Base-by-base conservation (phyloP, 2,888 invertebrate species). In the Amphipyra tragopoginis region DNA sequence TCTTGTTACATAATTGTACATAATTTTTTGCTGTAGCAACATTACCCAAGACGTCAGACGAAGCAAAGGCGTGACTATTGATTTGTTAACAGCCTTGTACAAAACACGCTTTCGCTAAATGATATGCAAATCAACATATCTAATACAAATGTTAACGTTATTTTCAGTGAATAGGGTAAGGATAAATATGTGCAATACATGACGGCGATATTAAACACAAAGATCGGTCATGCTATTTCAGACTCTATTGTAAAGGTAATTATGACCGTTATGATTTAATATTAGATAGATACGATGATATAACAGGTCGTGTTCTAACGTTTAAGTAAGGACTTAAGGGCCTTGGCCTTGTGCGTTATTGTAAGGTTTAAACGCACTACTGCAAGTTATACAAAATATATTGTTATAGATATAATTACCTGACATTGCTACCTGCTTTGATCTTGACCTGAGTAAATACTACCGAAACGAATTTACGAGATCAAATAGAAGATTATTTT, bases 21-120 rank as follows among this genome's bases (percentile, higher is more conserved):
- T n/a, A n/a, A 47, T 40, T 44, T 56, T 65, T 61, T 51, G 14
- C 0, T 40, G 26, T 55, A 38, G 39, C 42, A 44, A 57, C 53
- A 56, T 69, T 65, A 59, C 38, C 54, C 60, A 69, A 70, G 54
- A 55, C 65, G 56, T 61, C 55, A 67, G 65, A 66, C 68, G 65
- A 48, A 48, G 71, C 55, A 64, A 64, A 65, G 55, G 77, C 83
- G 81, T 85, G 83, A 83, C 79, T 83, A 81, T 83, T 72, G 77
- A 84, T 85, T 82, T 70, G 66, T 79, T 78, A 82, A 81, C 79
- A 86, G 66, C 90, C 91, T 92, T 90, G 87, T 77, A 70, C 64
- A 75, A 71, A 82, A 86, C 91, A 91, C 88, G 91, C 82, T 88
- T 88, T 88, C 82, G 86, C 86, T 89, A 88, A 91, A 86, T 76